Evolutionary conservation across 2,797 vertebrate genomes (phyloP).

Genomic region (Sebastes oblongus): DNA sequence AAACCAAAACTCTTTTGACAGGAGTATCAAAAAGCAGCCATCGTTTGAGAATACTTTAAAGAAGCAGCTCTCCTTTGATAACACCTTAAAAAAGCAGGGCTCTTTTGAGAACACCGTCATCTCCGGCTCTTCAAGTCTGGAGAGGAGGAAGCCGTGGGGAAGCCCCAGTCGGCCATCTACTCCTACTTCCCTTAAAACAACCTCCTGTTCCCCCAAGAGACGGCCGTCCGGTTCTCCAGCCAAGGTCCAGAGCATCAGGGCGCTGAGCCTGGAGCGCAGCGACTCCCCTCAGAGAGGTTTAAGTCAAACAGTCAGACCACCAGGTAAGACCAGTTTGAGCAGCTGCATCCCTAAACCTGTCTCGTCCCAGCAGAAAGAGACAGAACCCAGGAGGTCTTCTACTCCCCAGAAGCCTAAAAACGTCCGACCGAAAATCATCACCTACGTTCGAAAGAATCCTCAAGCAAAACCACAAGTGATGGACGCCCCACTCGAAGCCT

Average conservation of each 20-base stretch:
- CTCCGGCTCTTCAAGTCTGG: conserved; percentile 71
- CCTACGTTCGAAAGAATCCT: conserved; percentile 90
- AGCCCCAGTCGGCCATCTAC: conserved; percentile 74
- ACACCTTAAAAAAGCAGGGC: conserved; percentile 68
- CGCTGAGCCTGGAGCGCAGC: conserved; percentile 66
- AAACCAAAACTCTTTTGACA: conserved; percentile 78
- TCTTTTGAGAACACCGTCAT: conserved; percentile 68
- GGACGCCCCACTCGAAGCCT: conserved; percentile 68
- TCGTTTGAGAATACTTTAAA: conserved; percentile 75
- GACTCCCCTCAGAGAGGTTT: conserved; percentile 73
- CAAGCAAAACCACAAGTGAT: conserved; percentile 79
- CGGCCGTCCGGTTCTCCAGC: conserved; percentile 73
- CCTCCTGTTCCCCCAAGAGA: conserved; percentile 76
- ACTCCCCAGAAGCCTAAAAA: conserved; percentile 89
- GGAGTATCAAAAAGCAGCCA: conserved; percentile 72
- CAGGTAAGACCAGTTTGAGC: conserved; percentile 79
- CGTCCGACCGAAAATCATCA: conserved; percentile 96
- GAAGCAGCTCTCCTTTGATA: conserved; percentile 80
- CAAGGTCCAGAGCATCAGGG: conserved; percentile 66
- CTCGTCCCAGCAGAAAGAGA: conserved; percentile 72
- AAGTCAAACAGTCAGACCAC: conserved; percentile 78
- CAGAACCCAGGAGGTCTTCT: conserved; percentile 74
- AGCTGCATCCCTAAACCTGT: conserved; percentile 90
- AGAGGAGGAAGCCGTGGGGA: conserved; percentile 81
- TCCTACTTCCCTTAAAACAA: conserved; percentile 64